Base-by-base conservation (phyloP, 2,888 invertebrate genomes). In the Tachina grossa region DNA sequence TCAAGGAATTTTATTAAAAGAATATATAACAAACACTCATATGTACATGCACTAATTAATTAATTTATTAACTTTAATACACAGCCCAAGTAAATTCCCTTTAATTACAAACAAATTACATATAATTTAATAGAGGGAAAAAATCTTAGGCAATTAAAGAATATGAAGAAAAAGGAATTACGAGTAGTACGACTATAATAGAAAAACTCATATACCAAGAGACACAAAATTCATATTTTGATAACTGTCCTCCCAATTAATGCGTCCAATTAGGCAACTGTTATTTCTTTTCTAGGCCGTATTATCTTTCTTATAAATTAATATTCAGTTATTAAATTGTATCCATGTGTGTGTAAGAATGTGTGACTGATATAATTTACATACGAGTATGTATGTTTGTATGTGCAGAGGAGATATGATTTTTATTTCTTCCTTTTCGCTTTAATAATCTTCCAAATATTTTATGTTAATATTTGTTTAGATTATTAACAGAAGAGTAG, bases 371-470 rank as follows among this genome's bases (percentile, higher is more conserved):
- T 31, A 72, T 39, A 47, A 31, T 72, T 31, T 16, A 9, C 41
- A 22, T 31, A 6, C 31, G 6, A n/a, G n/a, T 31, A 31, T 31
- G 5, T 31, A 31, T 31, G 31, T 6, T 0, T 31, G 31, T 59
- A 57, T 45, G 57, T 59, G 57, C 47, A 59, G 31, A 13, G 6
- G 11, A 41, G 14, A 9, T 19, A 41, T 49, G 14, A 57, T 43
- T 72, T 16, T 72, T 22, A 43, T 51, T 19, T 51, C 43, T 47
- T 49, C 31, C 11, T 31, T 39, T 31, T 39, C 31, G 31, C 31
- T 84, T 72, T 84, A 71, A 71, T 66, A 49, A 53, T 51, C 71
- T 65, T 71, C 80, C 75, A 84, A 80, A 80, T 72, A 80, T 61
- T 61, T 61, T 6, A 71, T 72, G 41, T 66, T 68, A 80, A 80